These are phyloP conservation scores for Protobothrops flavoviridis DNA, from an alignment of 2,113 vertebrate genomes.

Conservation along the genomic window DNA sequence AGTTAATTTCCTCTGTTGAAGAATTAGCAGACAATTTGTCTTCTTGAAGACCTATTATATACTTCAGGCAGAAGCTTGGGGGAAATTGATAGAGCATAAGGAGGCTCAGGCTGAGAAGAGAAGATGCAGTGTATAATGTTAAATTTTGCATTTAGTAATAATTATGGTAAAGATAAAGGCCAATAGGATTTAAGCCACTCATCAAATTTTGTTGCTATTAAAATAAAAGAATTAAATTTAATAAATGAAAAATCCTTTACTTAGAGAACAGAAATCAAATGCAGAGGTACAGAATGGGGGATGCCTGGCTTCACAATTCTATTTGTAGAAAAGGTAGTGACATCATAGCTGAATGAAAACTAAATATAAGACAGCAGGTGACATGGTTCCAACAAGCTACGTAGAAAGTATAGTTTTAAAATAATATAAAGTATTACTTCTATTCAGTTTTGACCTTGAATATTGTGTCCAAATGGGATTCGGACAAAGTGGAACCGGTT, in stretches of 20 bases:
- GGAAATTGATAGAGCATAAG: not conserved
- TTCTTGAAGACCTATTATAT: not conserved
- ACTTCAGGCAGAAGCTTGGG: not conserved
- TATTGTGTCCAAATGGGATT: not conserved
- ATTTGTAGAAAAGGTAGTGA: not conserved
- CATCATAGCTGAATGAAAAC: not conserved
- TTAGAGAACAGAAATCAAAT: not conserved
- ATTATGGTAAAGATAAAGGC: not conserved
- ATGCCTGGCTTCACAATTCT: not conserved
- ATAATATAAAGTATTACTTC: not conserved
- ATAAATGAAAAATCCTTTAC: not conserved
- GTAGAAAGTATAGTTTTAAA: not conserved
- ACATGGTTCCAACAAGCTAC: not conserved
- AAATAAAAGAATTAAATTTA: not conserved
- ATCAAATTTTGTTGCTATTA: not conserved
- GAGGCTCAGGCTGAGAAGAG: not conserved
- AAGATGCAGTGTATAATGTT: not conserved
- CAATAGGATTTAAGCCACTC: not conserved
- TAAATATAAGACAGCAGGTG: not conserved
- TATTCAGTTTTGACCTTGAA: not conserved
- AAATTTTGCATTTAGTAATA: not conserved
- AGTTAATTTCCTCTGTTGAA: not conserved
- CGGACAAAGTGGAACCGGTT: not conserved
- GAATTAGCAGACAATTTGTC: not conserved
- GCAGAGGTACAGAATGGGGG: not conserved